phyloP scores from a whole-genome alignment of 1,140 invertebrate species.

The Pseudomyrmex gracilis region DNA sequence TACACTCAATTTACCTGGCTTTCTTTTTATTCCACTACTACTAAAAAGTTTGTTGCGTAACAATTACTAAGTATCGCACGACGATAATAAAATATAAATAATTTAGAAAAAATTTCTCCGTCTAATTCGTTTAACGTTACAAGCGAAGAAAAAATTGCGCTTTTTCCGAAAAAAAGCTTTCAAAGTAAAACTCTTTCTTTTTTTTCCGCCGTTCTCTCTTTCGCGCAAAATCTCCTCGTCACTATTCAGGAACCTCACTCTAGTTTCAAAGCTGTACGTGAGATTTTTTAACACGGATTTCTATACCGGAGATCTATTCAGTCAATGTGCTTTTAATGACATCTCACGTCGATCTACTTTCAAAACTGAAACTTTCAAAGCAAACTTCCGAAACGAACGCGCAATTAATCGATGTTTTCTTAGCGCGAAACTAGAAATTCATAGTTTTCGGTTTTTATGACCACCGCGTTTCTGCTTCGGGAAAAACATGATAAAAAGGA shows the following conservation, averaged over 20 bases:
- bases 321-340: conserved; percentile 50
- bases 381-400: not conserved
- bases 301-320: conserved; percentile 8
- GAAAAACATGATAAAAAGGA: conserved; percentile 23
- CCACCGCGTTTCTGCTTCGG: not conserved
- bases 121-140: not conserved
- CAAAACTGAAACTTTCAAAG: conserved; percentile 9
- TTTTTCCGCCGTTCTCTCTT: not conserved
- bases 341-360: conserved; percentile 19
- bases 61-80: not conserved
- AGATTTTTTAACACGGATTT: conserved; percentile 46
- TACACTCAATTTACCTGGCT: too few species aligned
- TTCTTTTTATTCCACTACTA: too few species aligned
- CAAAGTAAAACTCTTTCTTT: conserved; percentile 55
- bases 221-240: conserved; percentile 60
- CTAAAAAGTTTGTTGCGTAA: too few species aligned
- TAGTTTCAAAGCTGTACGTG: conserved; percentile 66
- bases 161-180: conserved; percentile 43
- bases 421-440: not conserved
- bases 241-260: conserved; percentile 69
- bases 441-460: not conserved
- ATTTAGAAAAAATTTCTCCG: not conserved
- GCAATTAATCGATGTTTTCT: conserved; percentile 21
- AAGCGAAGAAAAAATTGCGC: conserved; percentile 12
- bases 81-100: not conserved